These are phyloP conservation scores for Prosapia bicincta DNA, from an alignment of 2,888 invertebrate species.

Conservation along the genomic window DNA sequence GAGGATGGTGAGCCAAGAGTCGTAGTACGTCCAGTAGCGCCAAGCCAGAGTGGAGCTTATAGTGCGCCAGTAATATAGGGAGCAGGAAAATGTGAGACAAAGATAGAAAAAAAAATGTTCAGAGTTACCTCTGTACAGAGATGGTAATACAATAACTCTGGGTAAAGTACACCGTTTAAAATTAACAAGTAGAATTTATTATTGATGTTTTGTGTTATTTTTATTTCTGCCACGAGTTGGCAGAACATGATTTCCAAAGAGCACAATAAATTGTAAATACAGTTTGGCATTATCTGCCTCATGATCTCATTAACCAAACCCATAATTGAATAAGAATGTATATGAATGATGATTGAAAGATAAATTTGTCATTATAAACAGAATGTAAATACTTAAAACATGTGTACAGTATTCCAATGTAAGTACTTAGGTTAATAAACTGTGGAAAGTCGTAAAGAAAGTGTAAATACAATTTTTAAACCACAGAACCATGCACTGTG, in stretches of 20 bases:
- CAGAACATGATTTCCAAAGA: background rate
- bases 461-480: constrained; percentile 6
- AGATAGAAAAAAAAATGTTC: no score
- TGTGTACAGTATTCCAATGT: constrained; percentile 26
- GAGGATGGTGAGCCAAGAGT: no score
- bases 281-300: background rate
- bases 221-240: no score
- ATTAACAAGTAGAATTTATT: no score
- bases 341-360: background rate
- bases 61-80: no score
- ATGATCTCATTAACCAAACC: constrained; percentile 24
- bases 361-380: constrained; percentile 12
- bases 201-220: no score
- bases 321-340: background rate
- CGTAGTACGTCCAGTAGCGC: no score
- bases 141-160: no score
- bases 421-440: constrained; percentile 25
- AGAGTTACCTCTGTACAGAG: no score
- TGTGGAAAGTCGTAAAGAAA: background rate
- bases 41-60: no score
- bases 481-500: background rate
- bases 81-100: no score
- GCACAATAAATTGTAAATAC: background rate
- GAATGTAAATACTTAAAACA: constrained; percentile 15
- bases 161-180: no score